Percentiles rank a stretch among this genome's conserved stretches.
Evolutionary conservation across 1,140 invertebrate genomes (phyloP).

Genomic region (Batillaria attramentaria): DNA sequence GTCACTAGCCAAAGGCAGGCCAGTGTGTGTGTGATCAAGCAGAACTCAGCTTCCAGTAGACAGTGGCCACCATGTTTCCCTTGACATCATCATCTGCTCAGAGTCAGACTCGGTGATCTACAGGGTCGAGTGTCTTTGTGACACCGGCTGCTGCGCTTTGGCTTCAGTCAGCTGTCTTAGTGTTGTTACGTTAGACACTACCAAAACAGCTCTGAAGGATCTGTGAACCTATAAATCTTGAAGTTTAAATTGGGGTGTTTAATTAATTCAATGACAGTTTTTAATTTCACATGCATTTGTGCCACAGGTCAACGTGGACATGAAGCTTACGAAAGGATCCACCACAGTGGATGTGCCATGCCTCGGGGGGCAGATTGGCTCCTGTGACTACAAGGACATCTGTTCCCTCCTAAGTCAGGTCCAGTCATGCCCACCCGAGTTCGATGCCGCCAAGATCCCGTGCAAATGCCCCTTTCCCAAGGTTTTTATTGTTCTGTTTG

Average conservation of each 20-base stretch:
- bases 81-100: too few species aligned
- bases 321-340: background rate
- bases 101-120: too few species aligned
- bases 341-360: background rate
- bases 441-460: background rate
- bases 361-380: background rate
- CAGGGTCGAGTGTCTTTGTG: too few species aligned
- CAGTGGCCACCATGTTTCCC: too few species aligned
- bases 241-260: background rate
- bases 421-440: background rate
- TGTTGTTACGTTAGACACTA: too few species aligned
- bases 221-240: too few species aligned
- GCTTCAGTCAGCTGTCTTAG: too few species aligned
- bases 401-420: background rate
- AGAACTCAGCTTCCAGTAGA: too few species aligned
- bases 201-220: too few species aligned
- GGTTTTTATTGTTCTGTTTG: background rate
- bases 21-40: too few species aligned
- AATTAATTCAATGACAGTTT: background rate
- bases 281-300: background rate
- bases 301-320: background rate
- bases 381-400: background rate
- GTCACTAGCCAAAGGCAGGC: too few species aligned
- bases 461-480: background rate
- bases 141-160: too few species aligned